These are phyloP conservation scores for Engraulis encrasicolus DNA, from an alignment of 2,113 vertebrate species.

Conservation along the genomic window DNA sequence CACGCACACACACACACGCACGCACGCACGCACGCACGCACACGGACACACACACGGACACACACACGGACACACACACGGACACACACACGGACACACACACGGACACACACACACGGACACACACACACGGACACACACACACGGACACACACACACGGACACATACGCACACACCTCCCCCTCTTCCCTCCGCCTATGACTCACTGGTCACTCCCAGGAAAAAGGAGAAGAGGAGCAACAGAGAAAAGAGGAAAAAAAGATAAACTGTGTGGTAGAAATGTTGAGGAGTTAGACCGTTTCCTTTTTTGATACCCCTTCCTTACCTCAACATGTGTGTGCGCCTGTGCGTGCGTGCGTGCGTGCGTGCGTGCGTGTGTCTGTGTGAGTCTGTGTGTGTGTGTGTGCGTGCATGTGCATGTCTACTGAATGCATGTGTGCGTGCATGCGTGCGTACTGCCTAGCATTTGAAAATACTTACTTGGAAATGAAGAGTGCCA, in stretches of 20 bases:
- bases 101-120: not conserved
- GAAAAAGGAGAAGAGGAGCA: not conserved
- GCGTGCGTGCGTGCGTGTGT: conserved; percentile 10
- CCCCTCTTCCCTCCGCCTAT: not conserved
- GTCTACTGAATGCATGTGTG: too few relatives aligned
- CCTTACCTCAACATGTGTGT: too few relatives aligned
- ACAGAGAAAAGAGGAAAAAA: not conserved
- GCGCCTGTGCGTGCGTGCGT: too few relatives aligned
- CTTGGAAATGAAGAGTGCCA: conserved; percentile 97
- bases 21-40: not conserved
- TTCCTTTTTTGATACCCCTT: not conserved
- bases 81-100: not conserved
- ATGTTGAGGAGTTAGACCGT: not conserved
- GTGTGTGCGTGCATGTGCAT: not conserved
- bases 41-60: not conserved
- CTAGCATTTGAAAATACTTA: conserved; percentile 75
- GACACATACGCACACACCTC: not conserved
- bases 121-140: not conserved
- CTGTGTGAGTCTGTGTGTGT: not conserved
- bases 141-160: not conserved
- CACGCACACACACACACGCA: not conserved
- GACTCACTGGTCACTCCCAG: not conserved
- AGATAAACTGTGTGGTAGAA: not conserved
- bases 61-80: not conserved
- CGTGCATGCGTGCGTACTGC: not conserved